Evolutionary conservation across 1,140 invertebrate species (phyloP), one percentile per base, ranked within the genome.

Genomic region (Lepidurus couesii): DNA sequence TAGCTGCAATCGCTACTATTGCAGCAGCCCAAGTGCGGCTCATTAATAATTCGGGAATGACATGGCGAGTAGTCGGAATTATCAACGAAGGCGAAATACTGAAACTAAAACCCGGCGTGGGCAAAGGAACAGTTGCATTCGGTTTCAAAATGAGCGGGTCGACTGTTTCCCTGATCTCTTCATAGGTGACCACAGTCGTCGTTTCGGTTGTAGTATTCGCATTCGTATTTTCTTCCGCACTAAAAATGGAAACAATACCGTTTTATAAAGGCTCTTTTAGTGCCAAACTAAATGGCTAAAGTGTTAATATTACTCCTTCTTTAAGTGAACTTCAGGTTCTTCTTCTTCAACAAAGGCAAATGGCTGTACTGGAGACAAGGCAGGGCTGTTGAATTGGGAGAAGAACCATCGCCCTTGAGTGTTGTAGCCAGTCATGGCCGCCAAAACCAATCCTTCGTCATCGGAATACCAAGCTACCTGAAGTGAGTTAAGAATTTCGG

Each of bases 21-120:
- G 79, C 77, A 43, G 79, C 79, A 24, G 79, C 79, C 79, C 79
- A 80, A 73, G 79, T 80, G 6, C 76, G 75, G 26, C 78, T 74
- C 53, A 65, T 65, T 21, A 65, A 16, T 21, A 65, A 16, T 21
- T 65, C 53, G 6, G 53, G 53, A 16, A 65, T 65, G 0, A 65
- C 53, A 65, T 65, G 53, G 6, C 53, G 53, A 13, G 53, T 16
- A 65, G 53, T 65, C 7, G 53, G 53, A 7, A 65, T 21, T 65
- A 34, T 34, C 34, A 65, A 65, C 21, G 53, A 65, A 7, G 53
- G 53, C 21, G 53, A 21, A 5, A 65, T n/a, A 21, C 53, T 65
- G 21, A 65, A 65, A 7, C 16, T 16, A 65, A 65, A 65, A 21
- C 53, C 53, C 7, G 53, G 53, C 6, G 53, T 21, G 21, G 53